Conservation (phyloP, 2,888 invertebrate genomes). For the Amorpha juglandis region DNA sequence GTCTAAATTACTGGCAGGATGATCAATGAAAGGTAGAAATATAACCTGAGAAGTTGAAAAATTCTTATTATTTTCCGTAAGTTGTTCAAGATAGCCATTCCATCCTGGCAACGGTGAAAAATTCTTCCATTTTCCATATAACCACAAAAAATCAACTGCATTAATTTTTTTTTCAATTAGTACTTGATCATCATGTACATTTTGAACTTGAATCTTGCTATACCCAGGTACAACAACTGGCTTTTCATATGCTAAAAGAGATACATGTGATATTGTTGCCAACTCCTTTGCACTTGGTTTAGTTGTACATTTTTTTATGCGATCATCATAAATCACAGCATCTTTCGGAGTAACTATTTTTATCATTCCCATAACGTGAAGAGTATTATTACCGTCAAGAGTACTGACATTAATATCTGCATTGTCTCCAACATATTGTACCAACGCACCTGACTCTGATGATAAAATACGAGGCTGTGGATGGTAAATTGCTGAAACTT, state of each 20-base stretch:
- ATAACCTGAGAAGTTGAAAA: constrained; percentile 34
- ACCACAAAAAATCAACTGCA: constrained; percentile 6
- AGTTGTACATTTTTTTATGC: too few relatives aligned
- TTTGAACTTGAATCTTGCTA: too few relatives aligned
- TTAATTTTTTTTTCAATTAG: too few relatives aligned
- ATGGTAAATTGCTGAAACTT: background rate
- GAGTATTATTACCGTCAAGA: constrained; percentile 13
- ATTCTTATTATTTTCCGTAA: constrained; percentile 39
- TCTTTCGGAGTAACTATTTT: background rate
- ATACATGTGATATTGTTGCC: constrained; percentile 45
- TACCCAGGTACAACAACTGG: too few relatives aligned
- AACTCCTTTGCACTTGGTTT: constrained; percentile 48
- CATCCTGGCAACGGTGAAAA: constrained; percentile 38
- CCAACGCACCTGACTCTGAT: background rate
- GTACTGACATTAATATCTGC: constrained; percentile 7
- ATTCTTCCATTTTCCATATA: constrained; percentile 47
- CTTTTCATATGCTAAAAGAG: constrained; percentile 34
- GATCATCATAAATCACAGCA: too few relatives aligned
- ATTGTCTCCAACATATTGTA: constrained; percentile 5
- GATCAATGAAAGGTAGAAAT: constrained; percentile 39
- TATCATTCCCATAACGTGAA: background rate
- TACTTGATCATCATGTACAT: too few relatives aligned
- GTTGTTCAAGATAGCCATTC: constrained; percentile 45
- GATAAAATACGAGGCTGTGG: background rate
- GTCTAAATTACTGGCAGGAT: constrained; percentile 39